Evolutionary conservation across 2,113 vertebrate species (phyloP), one percentile per base, ranked within the genome.

Genomic region (Varanus salvator): DNA sequence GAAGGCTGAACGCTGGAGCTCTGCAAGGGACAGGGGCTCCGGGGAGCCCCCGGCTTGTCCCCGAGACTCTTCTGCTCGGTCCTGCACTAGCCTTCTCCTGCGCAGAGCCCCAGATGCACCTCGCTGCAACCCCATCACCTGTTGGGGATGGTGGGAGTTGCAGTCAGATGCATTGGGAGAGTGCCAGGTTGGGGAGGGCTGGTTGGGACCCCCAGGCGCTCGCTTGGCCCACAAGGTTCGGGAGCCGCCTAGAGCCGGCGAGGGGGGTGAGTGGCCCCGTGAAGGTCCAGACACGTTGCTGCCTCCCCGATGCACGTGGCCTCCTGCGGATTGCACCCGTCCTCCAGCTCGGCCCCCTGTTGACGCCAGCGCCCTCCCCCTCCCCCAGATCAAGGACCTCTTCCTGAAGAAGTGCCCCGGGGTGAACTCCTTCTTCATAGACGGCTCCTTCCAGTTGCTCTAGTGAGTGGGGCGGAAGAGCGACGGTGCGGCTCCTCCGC

Each of bases 381-480:
- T n/a, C n/a, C n/a, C n/a, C 71, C 96, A 99, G 99, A 97, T 99
- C 95, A 99, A 99, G 96, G 99, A 99, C 87, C 96, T 99, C 92
- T 99, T 99, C 96, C 98, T 98, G 98, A 99, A 99, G 97, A 99
- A 99, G 87, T 99, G 99, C 92, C 98, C 98, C 0, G 98, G 98
- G 0, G 97, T 99, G 92, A 99, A 99, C 89, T 99, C 98, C 38
- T 98, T 99, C 96, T 98, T 99, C 97, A 98, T 99, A 8, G 99
- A 99, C 0, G 98, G 99, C 91, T 99, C 99, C 93, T 99, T 99
- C 96, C 99, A 99, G 92, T 95, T 99, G 90, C 98, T 99, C 91
- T 99, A 98, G 99, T 99, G 97, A 86, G 99, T 96, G 77, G 3
- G 76, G 29, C 31, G 1, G 3, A 0, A 17, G 25, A 54, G 0